phyloP scores from a whole-genome alignment of 2,797 vertebrate genomes.

The Pipistrellus pygmaeus region DNA sequence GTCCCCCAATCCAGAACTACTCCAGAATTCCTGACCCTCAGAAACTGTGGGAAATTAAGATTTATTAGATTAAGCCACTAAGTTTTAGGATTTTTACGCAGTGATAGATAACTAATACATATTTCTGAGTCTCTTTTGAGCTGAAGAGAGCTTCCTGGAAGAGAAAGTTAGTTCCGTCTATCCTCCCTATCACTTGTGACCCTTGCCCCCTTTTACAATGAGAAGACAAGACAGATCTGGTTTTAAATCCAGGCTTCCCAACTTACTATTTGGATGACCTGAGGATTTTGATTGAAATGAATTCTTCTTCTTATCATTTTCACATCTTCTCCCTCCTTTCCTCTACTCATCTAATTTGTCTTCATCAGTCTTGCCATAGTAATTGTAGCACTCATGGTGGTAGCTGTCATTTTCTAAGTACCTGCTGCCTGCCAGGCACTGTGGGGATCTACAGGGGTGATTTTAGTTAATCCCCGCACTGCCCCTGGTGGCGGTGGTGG shows the following conservation, averaged over 20 bases:
- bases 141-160: conserved; percentile 12
- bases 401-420: background rate
- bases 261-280: background rate
- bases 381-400: background rate
- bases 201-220: background rate
- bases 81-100: background rate
- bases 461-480: background rate
- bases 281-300: background rate
- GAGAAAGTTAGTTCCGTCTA: background rate
- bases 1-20: background rate
- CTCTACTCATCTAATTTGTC: background rate
- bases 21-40: background rate
- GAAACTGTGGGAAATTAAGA: background rate
- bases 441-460: background rate
- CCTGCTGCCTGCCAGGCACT: background rate
- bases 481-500: background rate
- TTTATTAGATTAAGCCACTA: background rate
- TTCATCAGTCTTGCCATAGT: background rate
- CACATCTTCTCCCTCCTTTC: background rate
- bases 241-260: background rate
- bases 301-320: background rate
- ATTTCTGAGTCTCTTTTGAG: background rate
- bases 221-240: background rate
- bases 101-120: background rate
- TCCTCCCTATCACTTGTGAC: background rate